phyloP scores from a whole-genome alignment of 2,888 invertebrate genomes.

The Nymphalis c-album region DNA sequence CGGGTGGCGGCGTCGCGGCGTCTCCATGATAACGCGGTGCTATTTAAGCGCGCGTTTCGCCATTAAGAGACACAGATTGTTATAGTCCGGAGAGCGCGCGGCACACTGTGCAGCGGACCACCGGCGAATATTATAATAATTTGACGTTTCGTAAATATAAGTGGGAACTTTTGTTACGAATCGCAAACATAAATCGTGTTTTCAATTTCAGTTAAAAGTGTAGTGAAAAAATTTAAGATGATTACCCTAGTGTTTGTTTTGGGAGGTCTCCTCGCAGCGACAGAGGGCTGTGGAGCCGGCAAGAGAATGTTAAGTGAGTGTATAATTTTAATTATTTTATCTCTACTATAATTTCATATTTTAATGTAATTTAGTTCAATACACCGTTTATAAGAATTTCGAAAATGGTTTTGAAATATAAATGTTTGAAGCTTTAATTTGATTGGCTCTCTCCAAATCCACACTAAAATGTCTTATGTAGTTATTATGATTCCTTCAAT shows the following conservation, averaged over 20 bases:
- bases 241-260: slow-evolving; percentile 79
- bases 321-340: slow-evolving; percentile 8
- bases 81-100: slow-evolving; percentile 75
- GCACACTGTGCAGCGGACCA: slow-evolving; percentile 78
- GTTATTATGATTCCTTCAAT: background rate
- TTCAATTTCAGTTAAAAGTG: slow-evolving; percentile 67
- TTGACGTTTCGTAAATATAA: slow-evolving; percentile 80
- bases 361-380: background rate
- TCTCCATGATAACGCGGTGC: slow-evolving; percentile 71
- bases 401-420: too few relatives aligned
- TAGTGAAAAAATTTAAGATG: slow-evolving; percentile 71
- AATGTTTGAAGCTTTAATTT: too few relatives aligned
- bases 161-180: slow-evolving; percentile 78
- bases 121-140: slow-evolving; percentile 63
- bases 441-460: too few relatives aligned
- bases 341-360: slow-evolving; percentile 22
- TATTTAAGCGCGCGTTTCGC: slow-evolving; percentile 64
- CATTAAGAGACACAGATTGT: slow-evolving; percentile 58
- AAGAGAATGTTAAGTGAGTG: slow-evolving; percentile 77
- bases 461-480: too few relatives aligned
- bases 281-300: slow-evolving; percentile 75
- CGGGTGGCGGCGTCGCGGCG: slow-evolving; percentile 64
- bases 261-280: slow-evolving; percentile 69
- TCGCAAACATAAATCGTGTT: slow-evolving; percentile 68
- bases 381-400: background rate